Evolutionary conservation across 2,888 invertebrate species (phyloP).

Genomic region (Brachypterus glaber): DNA sequence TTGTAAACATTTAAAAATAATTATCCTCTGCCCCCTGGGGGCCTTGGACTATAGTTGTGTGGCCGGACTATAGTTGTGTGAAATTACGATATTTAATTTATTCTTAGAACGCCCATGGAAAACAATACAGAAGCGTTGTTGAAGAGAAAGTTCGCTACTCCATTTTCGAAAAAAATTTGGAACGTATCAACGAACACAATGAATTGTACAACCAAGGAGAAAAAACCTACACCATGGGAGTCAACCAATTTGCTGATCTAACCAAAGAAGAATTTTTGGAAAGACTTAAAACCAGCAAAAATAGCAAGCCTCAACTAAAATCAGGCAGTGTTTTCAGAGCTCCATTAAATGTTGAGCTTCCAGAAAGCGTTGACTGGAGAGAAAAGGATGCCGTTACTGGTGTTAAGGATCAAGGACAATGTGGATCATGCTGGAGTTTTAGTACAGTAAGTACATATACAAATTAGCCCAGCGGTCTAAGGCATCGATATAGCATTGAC

Average conservation of each 20-base stretch:
- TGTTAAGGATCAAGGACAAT: constrained; percentile 46
- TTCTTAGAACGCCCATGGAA: neutral
- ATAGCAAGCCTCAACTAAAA: constrained; percentile 51
- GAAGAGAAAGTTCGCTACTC: constrained; percentile 7
- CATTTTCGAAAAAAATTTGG: constrained; percentile 13
- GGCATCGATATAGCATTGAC: too few relatives aligned
- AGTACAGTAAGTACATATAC: constrained; percentile 46
- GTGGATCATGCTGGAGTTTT: constrained; percentile 57
- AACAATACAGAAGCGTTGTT: constrained; percentile 7
- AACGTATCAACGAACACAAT: constrained; percentile 19
- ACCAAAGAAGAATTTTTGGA: constrained; percentile 19
- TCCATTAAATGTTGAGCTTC: constrained; percentile 43
- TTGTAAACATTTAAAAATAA: too few relatives aligned
- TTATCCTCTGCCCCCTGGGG: too few relatives aligned
- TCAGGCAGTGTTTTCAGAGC: constrained; percentile 62
- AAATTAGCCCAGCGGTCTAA: too few relatives aligned
- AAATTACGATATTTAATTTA: too few relatives aligned
- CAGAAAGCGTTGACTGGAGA: constrained; percentile 43
- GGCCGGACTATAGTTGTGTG: too few relatives aligned
- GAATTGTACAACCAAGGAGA: constrained; percentile 18
- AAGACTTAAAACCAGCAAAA: constrained; percentile 11
- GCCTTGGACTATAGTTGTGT: too few relatives aligned
- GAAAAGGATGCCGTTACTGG: constrained; percentile 43
- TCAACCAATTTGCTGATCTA: constrained; percentile 39
- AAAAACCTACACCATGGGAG: constrained; percentile 15